Base-by-base conservation (phyloP, 2,797 vertebrate species). In the Crypturellus tataupa region DNA sequence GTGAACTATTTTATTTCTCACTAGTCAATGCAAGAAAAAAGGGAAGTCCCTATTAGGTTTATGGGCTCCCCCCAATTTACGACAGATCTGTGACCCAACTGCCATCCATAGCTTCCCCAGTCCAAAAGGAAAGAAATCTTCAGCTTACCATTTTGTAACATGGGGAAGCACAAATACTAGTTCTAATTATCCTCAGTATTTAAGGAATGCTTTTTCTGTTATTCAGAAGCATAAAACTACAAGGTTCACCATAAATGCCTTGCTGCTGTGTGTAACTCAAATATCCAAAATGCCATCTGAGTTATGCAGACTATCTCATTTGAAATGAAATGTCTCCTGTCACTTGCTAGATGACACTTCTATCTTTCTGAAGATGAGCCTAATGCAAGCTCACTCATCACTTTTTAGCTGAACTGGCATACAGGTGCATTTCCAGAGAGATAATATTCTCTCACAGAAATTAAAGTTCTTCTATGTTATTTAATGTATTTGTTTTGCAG, bases 171-270 rank as follows among this genome's bases (percentile, higher is more conserved):
- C 19, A 39, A 29, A 23, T 37, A n/a, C 10, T 8, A 23, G 37
- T 46, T 33, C 10, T 21, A 60, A 75, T 17, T 31, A 75, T 11
- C 44, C 27, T 20, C 40, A 27, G 3, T 3, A 2, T 35, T 14
- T 18, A 4, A 1, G 29, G 0, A 4, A 39, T n/a, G 35, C 44
- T 68, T 27, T 21, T 60, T 16, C 17, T 59, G 60, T 9, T 55
- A 3, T 6, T 58, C 64, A 23, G 79, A 3, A 56, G 6, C 0
- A 11, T 0, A 8, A 46, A 37, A 63, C 42, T 51, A 13, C 40
- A 7, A 49, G 1, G 0, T 56, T 80, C 29, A 0, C 27, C 21
- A 1, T 0, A 1, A 13, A 2, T 1, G 0, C 20, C 16, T 9
- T 5, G 16, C 1, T 31, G 46, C 2, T 8, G n/a, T 21, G 76